Evolutionary conservation across 2,113 vertebrate species (phyloP).

Genomic region (Scalopus aquaticus): DNA sequence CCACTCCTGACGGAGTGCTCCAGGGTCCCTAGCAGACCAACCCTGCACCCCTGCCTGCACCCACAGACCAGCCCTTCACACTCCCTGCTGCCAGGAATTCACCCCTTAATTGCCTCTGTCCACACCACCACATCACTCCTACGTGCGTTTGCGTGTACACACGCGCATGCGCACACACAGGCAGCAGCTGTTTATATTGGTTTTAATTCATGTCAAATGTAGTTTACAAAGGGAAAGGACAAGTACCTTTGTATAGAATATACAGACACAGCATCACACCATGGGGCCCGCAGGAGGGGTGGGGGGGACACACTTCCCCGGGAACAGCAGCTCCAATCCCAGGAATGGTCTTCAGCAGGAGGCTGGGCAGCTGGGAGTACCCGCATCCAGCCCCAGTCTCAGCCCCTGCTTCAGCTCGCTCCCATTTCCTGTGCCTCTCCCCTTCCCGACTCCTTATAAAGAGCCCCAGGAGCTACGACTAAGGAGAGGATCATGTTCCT

Average conservation of each 20-base stretch:
- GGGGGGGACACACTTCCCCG: conserved; percentile 41
- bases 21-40: not conserved
- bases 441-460: conserved; percentile 78
- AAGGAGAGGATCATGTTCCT: conserved; percentile 82
- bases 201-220: conserved; percentile 97
- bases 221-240: conserved; percentile 97
- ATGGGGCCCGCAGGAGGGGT: conserved; percentile 69
- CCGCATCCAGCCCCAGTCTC: not conserved
- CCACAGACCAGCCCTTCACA: not conserved
- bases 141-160: no score
- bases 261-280: conserved; percentile 96
- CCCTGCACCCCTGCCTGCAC: not conserved
- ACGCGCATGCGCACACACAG: not conserved
- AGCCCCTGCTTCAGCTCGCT: conserved; percentile 52
- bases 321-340: conserved; percentile 50
- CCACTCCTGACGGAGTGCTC: not conserved
- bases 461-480: conserved; percentile 88
- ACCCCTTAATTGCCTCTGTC: not conserved
- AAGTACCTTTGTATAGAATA: conserved; percentile 96
- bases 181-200: conserved; percentile 84
- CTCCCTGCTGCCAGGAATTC: not conserved
- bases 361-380: conserved; percentile 8
- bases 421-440: conserved; percentile 25
- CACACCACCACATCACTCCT: not conserved
- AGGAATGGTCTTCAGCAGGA: conserved; percentile 48